phyloP scores from a whole-genome alignment of 2,888 invertebrate species.

The Hirtodrosophila cameraria region DNA sequence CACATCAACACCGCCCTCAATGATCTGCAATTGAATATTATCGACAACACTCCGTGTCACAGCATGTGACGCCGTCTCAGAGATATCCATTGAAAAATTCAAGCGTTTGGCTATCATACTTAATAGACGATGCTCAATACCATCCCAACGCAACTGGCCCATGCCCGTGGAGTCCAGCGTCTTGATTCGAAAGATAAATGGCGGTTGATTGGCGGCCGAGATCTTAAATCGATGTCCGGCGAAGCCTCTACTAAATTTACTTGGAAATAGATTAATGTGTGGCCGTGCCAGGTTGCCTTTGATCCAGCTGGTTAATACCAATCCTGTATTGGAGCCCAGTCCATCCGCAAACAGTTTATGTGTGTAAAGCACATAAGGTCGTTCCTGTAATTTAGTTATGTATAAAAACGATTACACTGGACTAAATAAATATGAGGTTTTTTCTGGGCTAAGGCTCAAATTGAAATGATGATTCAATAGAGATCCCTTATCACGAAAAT shows the following conservation, averaged over 20 bases:
- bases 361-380: conserved; percentile 90
- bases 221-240: conserved; percentile 90
- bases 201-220: conserved; percentile 89
- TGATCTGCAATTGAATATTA: conserved; percentile 86
- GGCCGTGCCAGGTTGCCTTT: conserved; percentile 87
- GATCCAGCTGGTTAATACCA: conserved; percentile 90
- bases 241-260: conserved; percentile 88
- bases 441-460: too few species aligned
- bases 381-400: conserved; percentile 85
- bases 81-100: conserved; percentile 90
- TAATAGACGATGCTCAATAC: conserved; percentile 89
- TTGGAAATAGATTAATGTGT: conserved; percentile 88
- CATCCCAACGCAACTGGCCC: conserved; percentile 86
- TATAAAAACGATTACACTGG: neutral
- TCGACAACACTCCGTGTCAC: conserved; percentile 86
- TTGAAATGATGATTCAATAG: too few species aligned
- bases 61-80: conserved; percentile 85
- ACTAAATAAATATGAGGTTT: too few species aligned
- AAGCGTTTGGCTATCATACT: conserved; percentile 87
- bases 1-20: conserved; percentile 86
- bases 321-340: conserved; percentile 88
- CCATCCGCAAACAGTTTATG: conserved; percentile 90
- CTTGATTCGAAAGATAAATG: conserved; percentile 87
- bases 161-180: conserved; percentile 76
- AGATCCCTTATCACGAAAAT: too few species aligned